Evolutionary conservation across 2,113 vertebrate species (phyloP), one percentile per base, ranked within the genome.

Genomic region (Mobula birostris): DNA sequence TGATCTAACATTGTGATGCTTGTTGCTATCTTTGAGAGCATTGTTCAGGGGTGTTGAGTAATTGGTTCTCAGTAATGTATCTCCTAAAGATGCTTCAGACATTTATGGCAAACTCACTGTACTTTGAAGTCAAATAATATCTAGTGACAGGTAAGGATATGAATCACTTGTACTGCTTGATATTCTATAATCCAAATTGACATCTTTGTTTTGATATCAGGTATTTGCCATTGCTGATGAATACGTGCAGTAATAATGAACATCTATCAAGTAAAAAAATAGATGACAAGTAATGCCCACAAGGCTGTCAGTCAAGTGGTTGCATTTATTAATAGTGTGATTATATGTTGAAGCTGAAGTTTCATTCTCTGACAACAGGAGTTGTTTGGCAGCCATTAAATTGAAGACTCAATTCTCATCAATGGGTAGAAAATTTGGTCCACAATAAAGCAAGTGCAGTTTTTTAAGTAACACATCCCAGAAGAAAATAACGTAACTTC

Each of bases 41-140:
- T 93, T 93, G 70, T 93, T 56, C 19, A 93, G 6, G 32, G 17
- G 11, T 56, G 36, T 74, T 93, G 36, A 74, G 68, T 93, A 93
- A 93, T 93, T 93, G 68, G 70, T 21, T 40, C 72, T 76, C 74
- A 56, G 76, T 74, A 93, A 93, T 93, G 91, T 74, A 93, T 74
- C 91, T 93, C 36, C 90, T 29, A 70, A 93, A 40, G 36, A 93
- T 40, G 68, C 21, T 76, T 93, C 48, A 93, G 70, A 76, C 70
- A 74, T 40, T 48, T 56, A 56, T 93, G 56, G 56, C 68, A 74
- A 74, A 74, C 74, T 19, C 2, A 74, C 56, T 93, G 7, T 93
- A 40, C 14, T 56, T 2, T 56, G 36, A 74, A 93, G 68, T 92
- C 21, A 11, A 70, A 92, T 92, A 92, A 92, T 7, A 40, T 92